Base-by-base conservation (phyloP, 2,888 invertebrate species). In the Caenorhabditis sp. region DNA sequence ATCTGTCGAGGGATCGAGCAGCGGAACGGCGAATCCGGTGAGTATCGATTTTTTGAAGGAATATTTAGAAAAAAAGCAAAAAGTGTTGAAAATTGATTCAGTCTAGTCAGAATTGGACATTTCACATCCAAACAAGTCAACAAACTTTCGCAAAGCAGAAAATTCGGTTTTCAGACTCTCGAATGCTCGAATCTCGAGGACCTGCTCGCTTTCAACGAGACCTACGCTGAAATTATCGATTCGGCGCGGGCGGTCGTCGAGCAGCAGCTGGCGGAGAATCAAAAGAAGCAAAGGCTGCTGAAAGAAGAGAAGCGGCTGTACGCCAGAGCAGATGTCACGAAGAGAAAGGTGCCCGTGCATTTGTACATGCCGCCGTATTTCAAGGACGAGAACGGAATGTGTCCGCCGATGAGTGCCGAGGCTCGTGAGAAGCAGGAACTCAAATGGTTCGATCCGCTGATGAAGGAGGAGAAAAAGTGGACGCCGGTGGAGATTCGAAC, bases 351-450 rank as follows among this genome's bases (percentile, higher is more conserved):
- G 0, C 86, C 86, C 9, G 83, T 84, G 0, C 60, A 67, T 51
- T 56, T 68, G 24, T 89, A 85, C 72, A 83, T 87, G 56, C 89
- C 89, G 24, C 90, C 90, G 13, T 90, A 90, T 70, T 89, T 90
- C 70, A 88, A 90, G 69, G 89, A 90, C 62, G 72, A 83, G 28
- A 67, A 74, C 60, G 87, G 86, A 70, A 89, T 90, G 89, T 87
- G 85, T 22, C 88, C 90, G 5, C 84, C 85, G 32, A 65, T 84
- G 68, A 89, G 85, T 47, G 67, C 61, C 0, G 90, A 90, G 40
- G 82, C 87, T n/a, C 70, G 84, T 50, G 47, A 44, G 15, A 87
- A 86, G 35, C 37, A 71, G 40, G 68, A 77, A 15, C 50, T 40
- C 15, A 83, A 81, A 47, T 79, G 79, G 62, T 87, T 81, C 56